Evolutionary conservation across 2,888 invertebrate species (phyloP).

Genomic region (Caenorhabditis macrosperma): DNA sequence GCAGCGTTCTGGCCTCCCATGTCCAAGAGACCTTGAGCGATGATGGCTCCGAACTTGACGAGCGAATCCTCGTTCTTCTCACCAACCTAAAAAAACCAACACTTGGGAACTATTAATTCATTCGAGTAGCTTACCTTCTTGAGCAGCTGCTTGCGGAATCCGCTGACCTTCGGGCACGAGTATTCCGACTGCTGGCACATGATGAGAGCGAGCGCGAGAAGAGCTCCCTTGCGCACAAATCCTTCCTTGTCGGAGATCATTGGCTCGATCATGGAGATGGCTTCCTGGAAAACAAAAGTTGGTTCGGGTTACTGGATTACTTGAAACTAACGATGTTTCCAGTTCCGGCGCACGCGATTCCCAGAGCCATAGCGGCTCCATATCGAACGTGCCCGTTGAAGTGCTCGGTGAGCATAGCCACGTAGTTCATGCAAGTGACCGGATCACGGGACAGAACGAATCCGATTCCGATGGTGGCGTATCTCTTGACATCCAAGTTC

Average conservation of each 20-base stretch:
- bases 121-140: constrained; percentile 32
- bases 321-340: constrained; percentile 36
- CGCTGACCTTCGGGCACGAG: constrained; percentile 48
- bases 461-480: constrained; percentile 98
- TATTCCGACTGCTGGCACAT: constrained; percentile 57
- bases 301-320: neutral
- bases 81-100: constrained; percentile 21
- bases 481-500: constrained; percentile 97
- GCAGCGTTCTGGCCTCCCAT: constrained; percentile 58
- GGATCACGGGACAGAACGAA: constrained; percentile 86
- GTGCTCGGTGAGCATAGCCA: constrained; percentile 57
- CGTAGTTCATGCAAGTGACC: constrained; percentile 41
- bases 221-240: constrained; percentile 54
- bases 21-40: constrained; percentile 55
- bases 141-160: constrained; percentile 56
- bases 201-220: constrained; percentile 50
- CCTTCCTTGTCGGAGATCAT: constrained; percentile 61
- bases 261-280: constrained; percentile 47
- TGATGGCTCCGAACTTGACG: constrained; percentile 56
- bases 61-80: constrained; percentile 60
- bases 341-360: constrained; percentile 55
- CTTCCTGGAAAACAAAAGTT: constrained; percentile 34
- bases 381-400: constrained; percentile 60
- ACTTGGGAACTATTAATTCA: no score
- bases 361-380: constrained; percentile 60